A percentile compares a stretch with the other conserved stretches of the same genome.
These are phyloP conservation scores for Micoletzkya japonica DNA, from an alignment of 2,888 invertebrate species.

Conservation along the genomic window DNA sequence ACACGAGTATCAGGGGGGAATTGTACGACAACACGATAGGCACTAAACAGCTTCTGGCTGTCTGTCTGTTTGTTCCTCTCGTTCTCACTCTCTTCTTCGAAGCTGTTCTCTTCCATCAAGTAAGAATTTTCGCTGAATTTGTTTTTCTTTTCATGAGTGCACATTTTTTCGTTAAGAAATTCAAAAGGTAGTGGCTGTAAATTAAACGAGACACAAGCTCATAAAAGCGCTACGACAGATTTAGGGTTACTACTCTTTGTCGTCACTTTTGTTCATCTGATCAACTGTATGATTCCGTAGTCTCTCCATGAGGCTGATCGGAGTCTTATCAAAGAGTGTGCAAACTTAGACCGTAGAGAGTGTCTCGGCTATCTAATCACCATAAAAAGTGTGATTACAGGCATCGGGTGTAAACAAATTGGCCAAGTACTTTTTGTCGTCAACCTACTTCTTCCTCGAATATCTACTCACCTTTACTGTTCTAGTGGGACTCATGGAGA, in stretches of 20 bases:
- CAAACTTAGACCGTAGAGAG: no score
- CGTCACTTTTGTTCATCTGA: neutral
- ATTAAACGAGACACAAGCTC: neutral
- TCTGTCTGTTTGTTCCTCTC: slow-evolving; percentile 52
- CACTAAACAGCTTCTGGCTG: slow-evolving; percentile 48
- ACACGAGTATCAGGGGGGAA: slow-evolving; percentile 85
- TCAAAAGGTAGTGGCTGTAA: neutral
- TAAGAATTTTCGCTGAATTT: slow-evolving; percentile 7
- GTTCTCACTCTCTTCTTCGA: slow-evolving; percentile 43
- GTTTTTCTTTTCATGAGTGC: neutral
- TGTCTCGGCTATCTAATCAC: no score
- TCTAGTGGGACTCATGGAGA: slow-evolving; percentile 47
- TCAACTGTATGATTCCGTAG: neutral
- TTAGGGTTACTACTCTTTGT: slow-evolving; percentile 25
- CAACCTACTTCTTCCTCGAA: slow-evolving; percentile 51
- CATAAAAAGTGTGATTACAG: no score
- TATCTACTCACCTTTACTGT: slow-evolving; percentile 49
- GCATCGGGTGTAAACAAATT: slow-evolving; percentile 36
- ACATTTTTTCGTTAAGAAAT: slow-evolving; percentile 4
- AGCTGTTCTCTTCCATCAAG: slow-evolving; percentile 41
- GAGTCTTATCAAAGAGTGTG: neutral
- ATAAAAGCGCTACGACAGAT: neutral
- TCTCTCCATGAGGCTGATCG: neutral
- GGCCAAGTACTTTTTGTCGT: slow-evolving; percentile 46
- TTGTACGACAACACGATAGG: slow-evolving; percentile 70